Base-by-base conservation (phyloP, 2,113 vertebrate species). In the Alectura lathami region DNA sequence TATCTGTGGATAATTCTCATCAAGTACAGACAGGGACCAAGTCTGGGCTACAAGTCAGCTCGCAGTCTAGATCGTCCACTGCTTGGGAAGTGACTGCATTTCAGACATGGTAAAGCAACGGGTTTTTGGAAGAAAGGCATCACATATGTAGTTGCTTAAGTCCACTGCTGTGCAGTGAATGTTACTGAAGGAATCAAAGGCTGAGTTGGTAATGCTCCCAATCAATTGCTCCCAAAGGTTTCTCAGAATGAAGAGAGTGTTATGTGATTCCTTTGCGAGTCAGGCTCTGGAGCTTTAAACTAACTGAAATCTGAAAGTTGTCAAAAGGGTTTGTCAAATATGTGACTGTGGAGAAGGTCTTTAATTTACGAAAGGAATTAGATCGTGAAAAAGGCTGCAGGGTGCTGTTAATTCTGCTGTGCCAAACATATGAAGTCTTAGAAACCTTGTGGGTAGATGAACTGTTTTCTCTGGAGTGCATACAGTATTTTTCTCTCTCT, bases 301-400 rank as follows among this genome's bases (percentile, higher is more conserved):
- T 93, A 97, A 94, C 91, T 96, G 93, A 80, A 96, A 17, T 94
- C 95, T 97, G 97, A 96, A 96, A 95, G 91, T 94, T 94, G 95
- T 97, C 91, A 97, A 86, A 91, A 96, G 93, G 83, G 72, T 90
- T 94, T 97, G 96, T 94, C 68, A 94, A 95, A 92, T 64, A 94
- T 86, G 62, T 90, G 94, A 93, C 92, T 97, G 94, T 95, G 96
- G 94, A 96, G 92, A 96, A 97, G 93, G 86, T 78, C 88, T 94
- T 97, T 96, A 89, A 96, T 95, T 97, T 95, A 95, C 64, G 62
- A 30, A 94, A 92, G 91, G 95, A 96, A 95, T 96, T 97, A 94
- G 88, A 95, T 97, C n/a, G 95, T 92, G 72, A 95, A 96, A 95
- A 96, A 93, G 88, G 86, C 89, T 92, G 74, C 88, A 77, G 95